These are phyloP conservation scores for Paralichthys olivaceus DNA, from an alignment of 2,113 vertebrate species.

Conservation along the genomic window DNA sequence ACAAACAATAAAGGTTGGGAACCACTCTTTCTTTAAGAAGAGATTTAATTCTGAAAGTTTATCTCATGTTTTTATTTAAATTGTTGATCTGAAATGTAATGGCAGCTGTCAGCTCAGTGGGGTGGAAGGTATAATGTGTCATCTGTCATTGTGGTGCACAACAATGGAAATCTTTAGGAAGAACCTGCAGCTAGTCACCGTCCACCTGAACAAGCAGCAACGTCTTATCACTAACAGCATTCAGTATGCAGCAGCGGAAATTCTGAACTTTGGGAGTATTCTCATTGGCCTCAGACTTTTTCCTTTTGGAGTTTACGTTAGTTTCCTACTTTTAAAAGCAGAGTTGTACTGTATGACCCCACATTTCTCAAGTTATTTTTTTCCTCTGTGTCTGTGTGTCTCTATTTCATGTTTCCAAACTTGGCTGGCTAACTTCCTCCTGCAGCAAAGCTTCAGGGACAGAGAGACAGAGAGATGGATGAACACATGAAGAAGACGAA, in stretches of 20 bases:
- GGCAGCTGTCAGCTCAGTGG: background rate
- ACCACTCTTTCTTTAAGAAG: background rate
- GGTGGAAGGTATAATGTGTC: background rate
- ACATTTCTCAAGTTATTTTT: slow-evolving; percentile 25
- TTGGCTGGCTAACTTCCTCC: slow-evolving; percentile 44
- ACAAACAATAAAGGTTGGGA: background rate
- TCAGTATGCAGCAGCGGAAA: background rate
- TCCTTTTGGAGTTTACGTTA: slow-evolving; percentile 22
- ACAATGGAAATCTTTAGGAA: background rate
- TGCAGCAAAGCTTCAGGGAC: slow-evolving; percentile 30
- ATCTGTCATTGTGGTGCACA: background rate
- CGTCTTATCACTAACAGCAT: slow-evolving; percentile 17
- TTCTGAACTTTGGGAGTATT: background rate
- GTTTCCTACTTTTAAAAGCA: slow-evolving; percentile 17
- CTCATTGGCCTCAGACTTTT: slow-evolving; percentile 11
- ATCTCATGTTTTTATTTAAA: background rate
- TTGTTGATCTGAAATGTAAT: no score
- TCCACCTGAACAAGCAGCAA: background rate
- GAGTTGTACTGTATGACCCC: slow-evolving; percentile 32
- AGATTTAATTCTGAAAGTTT: background rate
- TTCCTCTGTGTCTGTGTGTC: background rate
- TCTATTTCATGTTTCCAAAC: slow-evolving; percentile 44
- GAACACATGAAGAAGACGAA: slow-evolving; percentile 5
- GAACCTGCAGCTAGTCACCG: background rate
- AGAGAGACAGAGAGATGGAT: slow-evolving; percentile 6